These are phyloP conservation scores for Halcyon malimbica DNA, from an alignment of 2,113 vertebrate species.

Conservation along the genomic window DNA sequence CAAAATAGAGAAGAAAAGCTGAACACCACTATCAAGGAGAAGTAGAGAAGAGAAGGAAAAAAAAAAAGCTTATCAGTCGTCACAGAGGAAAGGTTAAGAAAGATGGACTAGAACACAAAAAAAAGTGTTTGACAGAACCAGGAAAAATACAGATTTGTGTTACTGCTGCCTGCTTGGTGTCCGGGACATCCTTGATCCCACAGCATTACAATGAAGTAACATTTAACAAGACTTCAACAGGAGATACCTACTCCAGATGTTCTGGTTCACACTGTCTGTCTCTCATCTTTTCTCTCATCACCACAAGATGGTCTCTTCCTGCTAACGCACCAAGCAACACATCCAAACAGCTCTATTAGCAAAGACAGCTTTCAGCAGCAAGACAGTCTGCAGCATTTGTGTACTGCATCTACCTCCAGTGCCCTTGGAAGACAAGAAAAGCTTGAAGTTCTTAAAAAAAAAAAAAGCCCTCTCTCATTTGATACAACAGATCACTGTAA, in stretches of 20 bases:
- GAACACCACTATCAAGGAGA: background rate
- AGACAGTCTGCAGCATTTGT: background rate
- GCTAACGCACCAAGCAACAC: background rate
- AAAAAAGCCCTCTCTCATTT: accelerated
- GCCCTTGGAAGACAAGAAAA: background rate
- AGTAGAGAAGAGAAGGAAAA: background rate
- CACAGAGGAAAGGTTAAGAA: background rate
- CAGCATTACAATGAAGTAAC: background rate
- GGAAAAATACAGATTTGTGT: background rate
- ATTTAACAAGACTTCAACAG: background rate
- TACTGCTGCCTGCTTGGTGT: background rate
- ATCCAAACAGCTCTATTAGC: background rate
- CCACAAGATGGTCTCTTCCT: background rate
- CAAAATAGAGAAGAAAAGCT: background rate
- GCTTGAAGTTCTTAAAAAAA: background rate
- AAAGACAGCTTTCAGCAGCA: background rate
- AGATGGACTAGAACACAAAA: background rate
- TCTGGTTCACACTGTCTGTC: background rate
- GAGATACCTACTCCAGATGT: background rate
- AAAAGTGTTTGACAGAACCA: background rate
- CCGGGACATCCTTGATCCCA: background rate
- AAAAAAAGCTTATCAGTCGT: background rate
- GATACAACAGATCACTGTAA: background rate
- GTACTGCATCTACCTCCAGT: background rate
- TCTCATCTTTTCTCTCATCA: background rate